Base-by-base conservation (phyloP, 2,113 vertebrate genomes). In the Dicerorhinus sumatrensis region DNA sequence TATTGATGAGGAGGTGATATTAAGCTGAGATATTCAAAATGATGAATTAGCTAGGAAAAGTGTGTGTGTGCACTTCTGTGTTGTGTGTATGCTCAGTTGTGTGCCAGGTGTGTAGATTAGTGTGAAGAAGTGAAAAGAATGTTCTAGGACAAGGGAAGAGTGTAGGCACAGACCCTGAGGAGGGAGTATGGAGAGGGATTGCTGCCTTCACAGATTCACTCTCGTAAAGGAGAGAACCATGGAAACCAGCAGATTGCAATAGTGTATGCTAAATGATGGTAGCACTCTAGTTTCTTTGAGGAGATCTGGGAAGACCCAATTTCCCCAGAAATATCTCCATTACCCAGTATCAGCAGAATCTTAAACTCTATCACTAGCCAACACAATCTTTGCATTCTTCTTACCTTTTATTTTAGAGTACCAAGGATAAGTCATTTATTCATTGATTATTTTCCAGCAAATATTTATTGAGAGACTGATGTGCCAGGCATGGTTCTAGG, bases 131-230 rank as follows among this genome's bases (percentile, higher is more conserved):
- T 54, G 25, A 51, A 65, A 69, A 48, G 1, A n/a, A 9, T 27
- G 2, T 27, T 31, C 14, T 29, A 65, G 25, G 25, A 10, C 56
- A 42, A 31, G 63, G 39, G 17, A n/a, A 58, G 6, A 58, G 21
- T 10, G 7, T 6, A 58, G 65, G 20, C 31, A 31, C 14, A 67
- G 21, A 7, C 6, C 6, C 8, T 14, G 21, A 70, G 13, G 16
- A 67, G 29, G 36, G 20, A 48, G 3, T 1, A 48, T 11, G 3
- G 14, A 54, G 14, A 23, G 1, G n/a, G 21, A 1, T 11, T 16
- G n/a, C 31, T 8, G 2, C 39, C 25, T 86, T 73, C 54, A 56
- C 1, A 9, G 4, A 63, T 56, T 54, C 1, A 7, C 14, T 70
- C 31, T 27, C 9, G 5, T 63, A 16, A 73, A 73, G 72, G 69